Base-by-base conservation (phyloP, 1,140 invertebrate species). In the Euura lappo region DNA sequence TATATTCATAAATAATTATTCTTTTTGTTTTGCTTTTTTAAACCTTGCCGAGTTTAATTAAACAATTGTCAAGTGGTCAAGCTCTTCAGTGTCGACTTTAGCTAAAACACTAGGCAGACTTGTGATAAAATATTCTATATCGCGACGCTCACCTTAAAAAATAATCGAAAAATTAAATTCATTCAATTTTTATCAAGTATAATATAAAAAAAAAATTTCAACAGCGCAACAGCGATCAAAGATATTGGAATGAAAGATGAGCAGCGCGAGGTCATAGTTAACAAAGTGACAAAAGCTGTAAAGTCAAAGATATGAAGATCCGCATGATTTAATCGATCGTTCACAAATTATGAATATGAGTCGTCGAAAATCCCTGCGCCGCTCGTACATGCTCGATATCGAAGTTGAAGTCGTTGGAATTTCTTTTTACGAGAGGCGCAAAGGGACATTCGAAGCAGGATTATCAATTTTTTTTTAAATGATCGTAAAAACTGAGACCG, bases 71-170 rank as follows among this genome's bases (percentile, higher is more conserved):
- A 82, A 82, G 80, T 83, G 81, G 80, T 81, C 71, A 80, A 83
- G 81, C 76, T 79, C 13, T 77, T 76, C 1, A 83, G 72, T 83
- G 77, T 82, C 74, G 75, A 51, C 70, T 78, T 28, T 28, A 28
- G 78, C 79, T 76, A 81, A 82, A 77, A 79, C 72, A 75, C 71
- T 78, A 81, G 74, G 80, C 78, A 72, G 73, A 78, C 80, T 45
- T 75, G 76, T 74, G 65, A 76, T 68, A 72, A 66, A 75, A 47
- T 43, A 74, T 5, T 67, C 28, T 28, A 28, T 1, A 28, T 28
- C 70, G 80, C 80, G 73, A 81, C 81, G 81, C 76, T 80, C 79
- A 80, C 79, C 77, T 69, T 76, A 47, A 45, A 45, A 65, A 69
- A 45, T 71, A 65, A 66, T 73, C 2, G 3, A 28, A 28, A 28